A percentile compares a stretch with the other conserved stretches of the same genome.
phyloP scores from a whole-genome alignment of 1,140 invertebrate species.

The Lycorma delicatula region DNA sequence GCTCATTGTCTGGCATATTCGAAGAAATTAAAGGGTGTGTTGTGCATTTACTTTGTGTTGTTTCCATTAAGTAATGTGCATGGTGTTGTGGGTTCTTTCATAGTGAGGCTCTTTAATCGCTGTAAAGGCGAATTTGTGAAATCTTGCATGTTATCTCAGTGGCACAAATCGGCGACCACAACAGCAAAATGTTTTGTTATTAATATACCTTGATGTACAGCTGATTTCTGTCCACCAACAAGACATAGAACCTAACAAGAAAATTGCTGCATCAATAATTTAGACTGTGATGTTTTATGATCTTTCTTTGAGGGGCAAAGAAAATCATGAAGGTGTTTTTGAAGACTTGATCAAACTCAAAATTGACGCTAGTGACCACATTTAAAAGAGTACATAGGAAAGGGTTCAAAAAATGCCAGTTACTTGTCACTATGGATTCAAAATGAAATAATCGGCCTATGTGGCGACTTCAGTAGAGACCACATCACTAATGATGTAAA shows the following conservation, averaged over 20 bases:
- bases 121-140: too few species aligned
- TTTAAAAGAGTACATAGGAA: constrained; percentile 19
- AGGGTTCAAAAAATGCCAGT: constrained; percentile 17
- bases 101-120: constrained; percentile 23
- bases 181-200: too few species aligned
- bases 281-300: constrained; percentile 27
- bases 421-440: constrained; percentile 25
- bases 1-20: too few species aligned
- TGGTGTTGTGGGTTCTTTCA: constrained; percentile 20
- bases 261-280: constrained; percentile 17
- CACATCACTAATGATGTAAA: constrained; percentile 22
- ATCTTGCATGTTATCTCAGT: constrained; percentile 10
- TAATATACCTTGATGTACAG: constrained; percentile 19
- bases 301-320: constrained; percentile 25
- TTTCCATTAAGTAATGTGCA: constrained; percentile 18
- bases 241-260: too few species aligned
- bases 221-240: constrained; percentile 13
- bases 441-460: constrained; percentile 28
- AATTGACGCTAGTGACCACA: constrained; percentile 20
- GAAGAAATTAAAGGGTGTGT: too few species aligned
- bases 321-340: constrained; percentile 25
- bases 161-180: constrained; percentile 22
- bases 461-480: constrained; percentile 20
- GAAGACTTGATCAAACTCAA: constrained; percentile 20
- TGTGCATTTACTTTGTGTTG: constrained; percentile 26